Evolutionary conservation across 1,140 invertebrate genomes (phyloP).

Genomic region (Anoplolepis gracilipes): DNA sequence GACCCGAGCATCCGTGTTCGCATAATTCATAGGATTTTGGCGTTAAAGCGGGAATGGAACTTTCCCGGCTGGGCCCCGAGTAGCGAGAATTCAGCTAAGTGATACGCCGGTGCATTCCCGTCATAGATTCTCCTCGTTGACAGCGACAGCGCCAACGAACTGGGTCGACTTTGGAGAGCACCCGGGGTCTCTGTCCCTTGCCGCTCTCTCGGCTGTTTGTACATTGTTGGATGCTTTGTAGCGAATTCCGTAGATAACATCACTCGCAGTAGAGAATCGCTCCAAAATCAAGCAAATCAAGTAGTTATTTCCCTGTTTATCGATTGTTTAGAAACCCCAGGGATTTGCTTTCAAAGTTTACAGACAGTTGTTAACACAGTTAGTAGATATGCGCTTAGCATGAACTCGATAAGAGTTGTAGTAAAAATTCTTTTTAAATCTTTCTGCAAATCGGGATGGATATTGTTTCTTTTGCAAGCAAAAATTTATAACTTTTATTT

Average conservation of each 20-base stretch:
- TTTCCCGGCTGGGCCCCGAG: constrained; percentile 44
- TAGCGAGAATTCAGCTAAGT: constrained; percentile 64
- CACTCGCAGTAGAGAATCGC: constrained; percentile 44
- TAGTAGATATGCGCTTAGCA: neutral
- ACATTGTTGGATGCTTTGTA: constrained; percentile 72
- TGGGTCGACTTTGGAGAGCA: constrained; percentile 64
- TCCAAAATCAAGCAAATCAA: constrained; percentile 60
- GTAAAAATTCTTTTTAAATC: neutral
- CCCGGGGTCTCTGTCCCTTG: constrained; percentile 51
- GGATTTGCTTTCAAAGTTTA: constrained; percentile 32
- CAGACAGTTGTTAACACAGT: constrained; percentile 29
- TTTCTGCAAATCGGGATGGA: neutral
- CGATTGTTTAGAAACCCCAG: constrained; percentile 42
- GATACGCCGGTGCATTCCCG: constrained; percentile 62
- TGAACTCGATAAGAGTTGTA: neutral
- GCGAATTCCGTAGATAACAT: constrained; percentile 66
- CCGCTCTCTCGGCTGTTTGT: constrained; percentile 49
- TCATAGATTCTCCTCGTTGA: constrained; percentile 62
- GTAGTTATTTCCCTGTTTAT: constrained; percentile 57
- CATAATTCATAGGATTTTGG: constrained; percentile 72
- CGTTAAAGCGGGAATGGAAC: constrained; percentile 63
- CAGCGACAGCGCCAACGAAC: constrained; percentile 57
- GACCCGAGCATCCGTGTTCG: constrained; percentile 40
- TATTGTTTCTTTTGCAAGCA: neutral
- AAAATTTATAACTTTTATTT: neutral